Evolutionary conservation across 2,113 vertebrate species (phyloP).

Genomic region (Motacilla alba): DNA sequence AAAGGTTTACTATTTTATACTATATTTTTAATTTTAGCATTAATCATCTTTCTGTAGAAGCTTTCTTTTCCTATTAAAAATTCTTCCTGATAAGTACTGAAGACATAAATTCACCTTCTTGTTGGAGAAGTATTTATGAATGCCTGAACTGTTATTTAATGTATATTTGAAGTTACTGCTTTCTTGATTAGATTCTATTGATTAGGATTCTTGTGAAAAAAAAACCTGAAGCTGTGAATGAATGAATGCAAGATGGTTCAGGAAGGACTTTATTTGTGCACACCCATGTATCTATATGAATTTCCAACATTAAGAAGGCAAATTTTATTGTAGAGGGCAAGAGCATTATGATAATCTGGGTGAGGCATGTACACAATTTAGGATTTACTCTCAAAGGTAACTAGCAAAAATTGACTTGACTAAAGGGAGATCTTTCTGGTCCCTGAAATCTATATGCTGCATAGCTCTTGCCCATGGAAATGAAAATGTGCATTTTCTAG

Average conservation of each 20-base stretch:
- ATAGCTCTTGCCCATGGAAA: not conserved
- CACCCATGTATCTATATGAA: not conserved
- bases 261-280: not conserved
- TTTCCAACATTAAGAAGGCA: not conserved
- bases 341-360: not conserved
- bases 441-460: not conserved
- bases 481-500: not conserved
- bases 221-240: not conserved
- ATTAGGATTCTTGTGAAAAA: not conserved
- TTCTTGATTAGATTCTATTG: conserved; percentile 14
- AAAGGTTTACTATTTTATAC: not conserved
- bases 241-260: not conserved
- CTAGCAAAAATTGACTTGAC: not conserved
- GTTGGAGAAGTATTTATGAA: not conserved
- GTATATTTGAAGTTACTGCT: not conserved
- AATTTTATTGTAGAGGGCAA: not conserved
- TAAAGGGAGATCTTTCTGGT: not conserved
- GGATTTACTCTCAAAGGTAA: not conserved
- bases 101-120: not conserved
- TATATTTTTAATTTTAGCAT: not conserved
- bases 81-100: not conserved
- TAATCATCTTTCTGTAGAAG: not conserved
- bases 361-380: not conserved
- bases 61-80: not conserved
- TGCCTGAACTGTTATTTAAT: not conserved